Evolutionary conservation across 2,797 vertebrate species (phyloP), one percentile per base, ranked within the genome.

Genomic region (Cynodonichthys magdalenae): DNA sequence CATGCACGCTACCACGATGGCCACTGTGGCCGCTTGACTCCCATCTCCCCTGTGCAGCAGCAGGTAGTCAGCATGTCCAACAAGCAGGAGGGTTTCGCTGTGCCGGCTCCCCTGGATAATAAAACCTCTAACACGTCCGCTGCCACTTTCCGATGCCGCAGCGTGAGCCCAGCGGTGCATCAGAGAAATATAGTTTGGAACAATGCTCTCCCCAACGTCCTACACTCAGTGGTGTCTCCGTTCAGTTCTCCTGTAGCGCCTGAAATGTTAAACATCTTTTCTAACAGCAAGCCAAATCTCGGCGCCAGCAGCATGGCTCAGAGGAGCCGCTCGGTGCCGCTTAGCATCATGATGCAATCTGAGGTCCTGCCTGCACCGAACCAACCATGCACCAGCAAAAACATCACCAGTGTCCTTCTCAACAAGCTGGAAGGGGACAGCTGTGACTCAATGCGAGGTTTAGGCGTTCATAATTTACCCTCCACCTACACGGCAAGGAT

Each of bases 331-430:
- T 99, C 98, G 0, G 98, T 99, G 79, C 98, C 98, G 0, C 87
- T 98, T 77, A 98, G 95, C 29, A 92, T 99, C 71, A 99, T 99
- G 98, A 99, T 99, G 98, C 96, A 99, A 87, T 96, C 95, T 0
- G 95, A 96, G 66, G 94, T 95, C 66, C 92, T 90, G 1, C 93
- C 95, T 49, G 83, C 94, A 42, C 90, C 94, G 63, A 79, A 69
- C 8, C 96, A 95, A 67, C 95, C 94, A 61, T 89, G 92, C 61
- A 94, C 88, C 82, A 92, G 86, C 84, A 95, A 96, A 80, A 96
- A 95, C 82, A 96, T 99, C 82, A 90, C 94, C 59, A 95, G 89
- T 6, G 94, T 99, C 71, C 94, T 99, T 77, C 92, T 98, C 81
- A 97, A 79, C 86, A 99, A 99, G 90, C 94, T 99, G 53, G 97